A percentile compares a stretch with the other conserved stretches of the same genome.
Evolutionary conservation across 2,888 invertebrate genomes (phyloP).

Genomic region (Aphidoletes aphidimyza): DNA sequence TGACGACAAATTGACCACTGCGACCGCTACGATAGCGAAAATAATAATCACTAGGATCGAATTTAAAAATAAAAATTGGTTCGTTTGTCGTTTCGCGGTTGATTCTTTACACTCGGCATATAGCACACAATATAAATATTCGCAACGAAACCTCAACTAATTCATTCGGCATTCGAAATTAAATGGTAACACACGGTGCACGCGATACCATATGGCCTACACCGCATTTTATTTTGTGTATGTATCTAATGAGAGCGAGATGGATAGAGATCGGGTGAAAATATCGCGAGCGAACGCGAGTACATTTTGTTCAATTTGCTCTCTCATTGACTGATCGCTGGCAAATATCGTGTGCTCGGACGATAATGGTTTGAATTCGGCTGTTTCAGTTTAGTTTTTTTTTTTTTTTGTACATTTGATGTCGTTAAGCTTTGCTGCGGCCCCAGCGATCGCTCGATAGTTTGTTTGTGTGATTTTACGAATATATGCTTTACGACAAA

Average conservation of each 20-base stretch:
- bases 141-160: constrained; percentile 29
- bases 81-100: constrained; percentile 31
- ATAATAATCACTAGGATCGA: constrained; percentile 4
- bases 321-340: constrained; percentile 17
- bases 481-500: neutral
- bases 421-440: too few species aligned
- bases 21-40: neutral
- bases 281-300: neutral
- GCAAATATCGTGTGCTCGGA: neutral
- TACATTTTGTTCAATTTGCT: neutral
- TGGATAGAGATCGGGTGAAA: neutral
- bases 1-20: constrained; percentile 4
- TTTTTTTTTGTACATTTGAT: too few species aligned
- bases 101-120: neutral
- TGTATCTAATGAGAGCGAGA: too few species aligned
- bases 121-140: constrained; percentile 19
- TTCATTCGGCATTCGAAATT: constrained; percentile 7
- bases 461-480: neutral
- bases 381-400: too few species aligned
- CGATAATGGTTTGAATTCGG: neutral
- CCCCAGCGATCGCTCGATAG: neutral
- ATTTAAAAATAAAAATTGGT: constrained; percentile 39
- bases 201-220: neutral
- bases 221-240: neutral
- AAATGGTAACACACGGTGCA: constrained; percentile 39